Conservation (phyloP, 2,888 invertebrate species). For the Alitta virens region DNA sequence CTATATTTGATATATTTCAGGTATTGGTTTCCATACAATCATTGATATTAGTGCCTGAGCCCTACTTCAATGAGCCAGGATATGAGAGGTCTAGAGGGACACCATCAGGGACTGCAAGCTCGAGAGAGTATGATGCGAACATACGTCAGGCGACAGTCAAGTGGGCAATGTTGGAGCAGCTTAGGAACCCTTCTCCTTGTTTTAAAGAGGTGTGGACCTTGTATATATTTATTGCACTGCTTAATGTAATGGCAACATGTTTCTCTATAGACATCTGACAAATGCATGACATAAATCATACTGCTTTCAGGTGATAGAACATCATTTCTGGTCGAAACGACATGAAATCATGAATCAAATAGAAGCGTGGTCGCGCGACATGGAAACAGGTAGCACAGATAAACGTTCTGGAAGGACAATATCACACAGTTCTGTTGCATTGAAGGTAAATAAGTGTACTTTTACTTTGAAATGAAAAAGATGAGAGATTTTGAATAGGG, state of each 20-base stretch:
- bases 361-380: conserved; percentile 84
- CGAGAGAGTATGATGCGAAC: conserved; percentile 91
- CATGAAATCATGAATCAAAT: conserved; percentile 86
- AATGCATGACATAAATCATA: background rate
- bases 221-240: too few relatives aligned
- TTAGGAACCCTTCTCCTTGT: conserved; percentile 84
- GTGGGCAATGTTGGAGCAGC: conserved; percentile 95
- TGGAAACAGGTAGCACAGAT: conserved; percentile 74
- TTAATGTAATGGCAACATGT: too few relatives aligned
- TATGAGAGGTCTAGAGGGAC: conserved; percentile 58
- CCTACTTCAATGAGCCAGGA: conserved; percentile 59
- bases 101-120: conserved; percentile 76
- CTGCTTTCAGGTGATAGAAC: conserved; percentile 77
- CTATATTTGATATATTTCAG: conserved; percentile 32
- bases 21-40: conserved; percentile 59
- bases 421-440: conserved; percentile 71
- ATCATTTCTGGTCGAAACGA: conserved; percentile 92
- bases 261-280: background rate
- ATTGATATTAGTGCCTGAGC: conserved; percentile 57
- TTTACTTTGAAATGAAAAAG: too few relatives aligned
- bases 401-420: conserved; percentile 77
- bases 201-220: conserved; percentile 82
- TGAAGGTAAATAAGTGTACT: conserved; percentile 60
- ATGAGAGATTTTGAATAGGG: too few relatives aligned
- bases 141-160: conserved; percentile 91